These are phyloP conservation scores for Vimba vimba DNA, from an alignment of 2,113 vertebrate species.

Conservation along the genomic window DNA sequence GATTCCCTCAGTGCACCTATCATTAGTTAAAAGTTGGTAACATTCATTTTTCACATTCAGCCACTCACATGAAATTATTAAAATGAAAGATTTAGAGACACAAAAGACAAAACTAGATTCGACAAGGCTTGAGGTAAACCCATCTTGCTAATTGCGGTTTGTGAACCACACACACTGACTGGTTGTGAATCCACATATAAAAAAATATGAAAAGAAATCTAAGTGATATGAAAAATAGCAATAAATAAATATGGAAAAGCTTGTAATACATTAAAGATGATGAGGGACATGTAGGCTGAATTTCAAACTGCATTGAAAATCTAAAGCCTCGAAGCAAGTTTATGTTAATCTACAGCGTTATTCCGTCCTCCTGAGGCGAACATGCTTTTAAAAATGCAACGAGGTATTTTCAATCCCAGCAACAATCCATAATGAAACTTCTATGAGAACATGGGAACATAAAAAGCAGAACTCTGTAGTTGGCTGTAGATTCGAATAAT, in stretches of 20 bases:
- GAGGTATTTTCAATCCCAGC: neutral
- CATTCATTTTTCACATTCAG: neutral
- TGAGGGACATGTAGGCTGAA: neutral
- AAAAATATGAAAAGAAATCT: neutral
- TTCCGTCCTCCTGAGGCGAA: neutral
- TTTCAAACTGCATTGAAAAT: slow-evolving; percentile 1
- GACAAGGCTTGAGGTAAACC: slow-evolving; percentile 10
- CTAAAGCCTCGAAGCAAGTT: neutral
- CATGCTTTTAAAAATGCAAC: neutral
- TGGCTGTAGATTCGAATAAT: neutral
- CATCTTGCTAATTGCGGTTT: slow-evolving; percentile 1
- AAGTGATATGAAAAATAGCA: neutral
- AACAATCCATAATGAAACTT: slow-evolving; percentile 11
- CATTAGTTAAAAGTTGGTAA: neutral
- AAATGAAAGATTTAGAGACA: neutral
- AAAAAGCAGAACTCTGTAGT: neutral
- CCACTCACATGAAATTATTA: neutral
- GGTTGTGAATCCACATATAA: neutral
- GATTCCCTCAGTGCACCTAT: no score
- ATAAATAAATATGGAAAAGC: neutral
- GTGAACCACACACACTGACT: neutral
- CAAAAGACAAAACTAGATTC: neutral
- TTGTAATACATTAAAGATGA: neutral
- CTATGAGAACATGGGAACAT: neutral
- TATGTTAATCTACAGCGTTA: neutral